Evolutionary conservation across 2,888 invertebrate genomes (phyloP).

Genomic region (Epinotia ramella): DNA sequence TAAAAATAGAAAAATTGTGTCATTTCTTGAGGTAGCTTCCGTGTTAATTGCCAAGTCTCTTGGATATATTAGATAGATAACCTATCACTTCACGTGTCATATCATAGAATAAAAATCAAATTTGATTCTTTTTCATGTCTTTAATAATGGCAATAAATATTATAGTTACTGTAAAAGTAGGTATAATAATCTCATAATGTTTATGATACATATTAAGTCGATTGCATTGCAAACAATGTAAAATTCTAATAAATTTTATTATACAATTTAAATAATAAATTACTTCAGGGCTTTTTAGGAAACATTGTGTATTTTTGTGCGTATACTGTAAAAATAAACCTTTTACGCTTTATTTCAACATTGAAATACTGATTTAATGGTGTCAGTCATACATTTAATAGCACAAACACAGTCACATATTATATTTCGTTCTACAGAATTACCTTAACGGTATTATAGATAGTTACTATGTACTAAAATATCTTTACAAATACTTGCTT

Average conservation of each 20-base stretch:
- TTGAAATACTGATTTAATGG: conserved; percentile 19
- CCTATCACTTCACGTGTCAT: not conserved
- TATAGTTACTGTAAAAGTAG: conserved; percentile 20
- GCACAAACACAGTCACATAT: not conserved
- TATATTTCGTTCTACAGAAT: not conserved
- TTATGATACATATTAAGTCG: not conserved
- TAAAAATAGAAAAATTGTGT: conserved; percentile 79
- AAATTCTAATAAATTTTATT: not conserved
- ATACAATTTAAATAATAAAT: not conserved
- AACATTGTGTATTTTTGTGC: conserved; percentile 1
- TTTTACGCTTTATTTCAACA: not conserved
- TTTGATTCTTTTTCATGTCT: not conserved
- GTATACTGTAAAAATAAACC: conserved; percentile 13
- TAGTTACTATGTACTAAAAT: conserved; percentile 2
- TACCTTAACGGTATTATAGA: not conserved
- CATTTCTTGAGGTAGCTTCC: conserved; percentile 44
- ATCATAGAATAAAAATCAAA: conserved; percentile 18
- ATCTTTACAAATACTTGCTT: not conserved
- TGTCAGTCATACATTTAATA: conserved; percentile 10
- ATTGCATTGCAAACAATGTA: conserved; percentile 10
- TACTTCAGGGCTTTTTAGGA: not conserved
- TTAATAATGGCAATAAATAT: conserved; percentile 12
- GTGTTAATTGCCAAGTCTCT: conserved; percentile 2
- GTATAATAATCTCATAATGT: conserved; percentile 12
- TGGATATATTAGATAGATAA: too few relatives aligned